Percentiles rank a stretch among this genome's conserved stretches.
These are phyloP conservation scores for Leptopilina syphax DNA, from an alignment of 2,888 invertebrate species.

Conservation along the genomic window DNA sequence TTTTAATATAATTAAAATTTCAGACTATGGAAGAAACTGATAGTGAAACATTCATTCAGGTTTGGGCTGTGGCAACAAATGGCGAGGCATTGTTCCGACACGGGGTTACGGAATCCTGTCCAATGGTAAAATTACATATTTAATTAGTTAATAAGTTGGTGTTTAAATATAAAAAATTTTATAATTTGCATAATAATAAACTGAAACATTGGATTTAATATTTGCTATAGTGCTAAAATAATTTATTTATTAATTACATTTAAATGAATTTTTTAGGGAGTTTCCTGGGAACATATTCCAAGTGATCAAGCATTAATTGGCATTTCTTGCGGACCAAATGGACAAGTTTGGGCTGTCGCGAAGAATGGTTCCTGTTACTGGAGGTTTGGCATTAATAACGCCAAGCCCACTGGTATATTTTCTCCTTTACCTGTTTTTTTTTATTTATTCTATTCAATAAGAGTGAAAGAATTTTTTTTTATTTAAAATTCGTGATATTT, in stretches of 20 bases:
- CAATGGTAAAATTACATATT: slow-evolving; percentile 80
- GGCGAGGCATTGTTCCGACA: slow-evolving; percentile 91
- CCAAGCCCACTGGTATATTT: slow-evolving; percentile 80
- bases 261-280: slow-evolving; percentile 79
- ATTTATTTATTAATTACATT: background rate
- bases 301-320: slow-evolving; percentile 88
- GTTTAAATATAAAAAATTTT: no score
- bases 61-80: slow-evolving; percentile 92
- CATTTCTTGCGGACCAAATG: slow-evolving; percentile 84
- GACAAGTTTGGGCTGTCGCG: slow-evolving; percentile 90
- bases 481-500: background rate
- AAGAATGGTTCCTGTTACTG: slow-evolving; percentile 91
- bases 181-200: no score
- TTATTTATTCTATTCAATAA: no score
- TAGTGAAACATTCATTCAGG: slow-evolving; percentile 78
- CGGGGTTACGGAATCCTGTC: slow-evolving; percentile 86
- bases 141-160: no score
- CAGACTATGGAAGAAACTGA: slow-evolving; percentile 76
- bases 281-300: slow-evolving; percentile 88
- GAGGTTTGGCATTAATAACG: slow-evolving; percentile 85
- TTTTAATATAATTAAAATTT: background rate
- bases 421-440: no score
- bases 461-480: background rate
- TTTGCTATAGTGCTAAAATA: background rate
- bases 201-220: no score